Base-by-base conservation (phyloP, 1,140 invertebrate species). In the Fragariocoptes setiger region DNA sequence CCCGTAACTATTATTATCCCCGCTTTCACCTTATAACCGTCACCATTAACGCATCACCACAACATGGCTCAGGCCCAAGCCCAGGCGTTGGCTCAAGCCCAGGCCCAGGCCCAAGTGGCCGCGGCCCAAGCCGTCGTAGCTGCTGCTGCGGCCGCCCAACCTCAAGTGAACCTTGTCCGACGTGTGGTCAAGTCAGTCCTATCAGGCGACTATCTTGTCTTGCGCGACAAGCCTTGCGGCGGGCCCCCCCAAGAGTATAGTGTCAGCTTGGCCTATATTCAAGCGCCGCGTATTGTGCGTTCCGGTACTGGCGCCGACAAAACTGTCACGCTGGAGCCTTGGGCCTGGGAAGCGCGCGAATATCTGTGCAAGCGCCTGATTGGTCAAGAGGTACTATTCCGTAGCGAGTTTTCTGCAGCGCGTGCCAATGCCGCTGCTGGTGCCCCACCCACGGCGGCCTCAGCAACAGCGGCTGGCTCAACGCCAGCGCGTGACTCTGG, bases 261-360 rank as follows among this genome's bases (percentile, higher is more conserved):
- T 47, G 67, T 95, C 21, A 74, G 25, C n/a, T 68, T 97, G 35
- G 78, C 78, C 20, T 77, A 79, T 54, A 70, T 97, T 38, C 69
- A 68, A 48, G 86, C 86, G 41, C 88, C 86, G 2, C 79, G 85
- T 62, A 62, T 94, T 40, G 83, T 73, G 4, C 66, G 82, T 19
- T 51, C 65, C 47, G 61, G 63, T n/a, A 60, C 54, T 43, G 69
- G 71, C 19, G 66, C 65, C 46, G 64, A 65, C 31, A 57, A 57
- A 25, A 67, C 61, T 41, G 42, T 37, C 50, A 19, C 38, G 43
- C 51, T 50, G 42, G 48, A 66, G 58, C 76, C 85, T 4, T 95
- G 67, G 63, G 83, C 82, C 1, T 95, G 83, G 80, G 83, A 97
- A 56, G 85, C 86, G 0, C 66, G 90, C 44, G 90, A 99, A 62